A percentile compares a stretch with the other conserved stretches of the same genome.
phyloP scores from a whole-genome alignment of 1,140 invertebrate species.

The Marisa cornuarietis region DNA sequence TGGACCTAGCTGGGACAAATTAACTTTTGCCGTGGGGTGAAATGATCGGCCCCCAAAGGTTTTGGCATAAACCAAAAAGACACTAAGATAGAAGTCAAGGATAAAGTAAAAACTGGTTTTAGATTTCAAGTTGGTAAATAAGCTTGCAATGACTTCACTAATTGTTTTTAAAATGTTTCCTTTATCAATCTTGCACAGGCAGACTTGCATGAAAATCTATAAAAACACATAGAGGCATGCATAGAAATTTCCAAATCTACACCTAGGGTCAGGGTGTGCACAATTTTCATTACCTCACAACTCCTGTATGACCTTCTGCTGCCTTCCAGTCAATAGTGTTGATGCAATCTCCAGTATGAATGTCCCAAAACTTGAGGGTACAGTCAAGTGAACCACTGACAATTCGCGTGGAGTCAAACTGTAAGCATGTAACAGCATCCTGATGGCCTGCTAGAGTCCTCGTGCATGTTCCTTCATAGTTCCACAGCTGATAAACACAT shows the following conservation, averaged over 20 bases:
- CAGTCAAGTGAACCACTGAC: constrained; percentile 69
- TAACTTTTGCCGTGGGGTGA: no score
- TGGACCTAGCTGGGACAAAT: no score
- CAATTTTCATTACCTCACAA: constrained; percentile 55
- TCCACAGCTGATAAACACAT: constrained; percentile 63
- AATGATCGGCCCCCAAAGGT: no score
- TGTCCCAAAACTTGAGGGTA: constrained; percentile 70
- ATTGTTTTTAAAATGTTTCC: no score
- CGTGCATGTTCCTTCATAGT: constrained; percentile 63
- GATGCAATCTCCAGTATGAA: constrained; percentile 67
- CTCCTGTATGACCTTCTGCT: constrained; percentile 70
- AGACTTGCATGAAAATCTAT: no score
- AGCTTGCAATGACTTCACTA: no score
- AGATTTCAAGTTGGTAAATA: no score
- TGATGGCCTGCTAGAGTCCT: constrained; percentile 67
- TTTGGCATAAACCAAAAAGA: background rate
- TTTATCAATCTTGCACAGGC: no score
- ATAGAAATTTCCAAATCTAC: no score
- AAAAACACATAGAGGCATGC: no score
- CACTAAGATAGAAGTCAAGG: background rate
- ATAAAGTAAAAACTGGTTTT: background rate
- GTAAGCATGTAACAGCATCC: constrained; percentile 69
- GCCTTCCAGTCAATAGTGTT: constrained; percentile 71
- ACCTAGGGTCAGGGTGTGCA: no score
- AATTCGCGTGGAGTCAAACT: constrained; percentile 67